Evolutionary conservation across 2,113 vertebrate species (phyloP), one percentile per base, ranked within the genome.

Genomic region (Bos taurus): DNA sequence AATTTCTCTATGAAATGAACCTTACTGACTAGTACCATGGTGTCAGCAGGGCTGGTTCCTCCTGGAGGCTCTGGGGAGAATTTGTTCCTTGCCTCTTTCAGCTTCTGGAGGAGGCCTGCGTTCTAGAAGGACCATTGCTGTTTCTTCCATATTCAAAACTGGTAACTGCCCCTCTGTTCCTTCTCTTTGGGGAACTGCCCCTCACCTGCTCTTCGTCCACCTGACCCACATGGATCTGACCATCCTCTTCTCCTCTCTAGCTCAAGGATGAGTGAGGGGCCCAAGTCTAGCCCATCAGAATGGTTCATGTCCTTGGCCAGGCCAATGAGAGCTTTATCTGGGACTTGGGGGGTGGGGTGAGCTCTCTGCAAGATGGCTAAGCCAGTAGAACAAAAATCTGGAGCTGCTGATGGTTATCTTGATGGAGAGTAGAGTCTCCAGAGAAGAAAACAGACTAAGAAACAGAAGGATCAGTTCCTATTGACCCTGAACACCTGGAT

Each of bases 111-210:
- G 84, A 64, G 59, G 13, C 59, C 50, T 2, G 50, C 8, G 2
- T 33, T 19, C 71, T 83, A 36, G 25, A 36, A 10, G 9, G 21
- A 0, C 19, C 54, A 0, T 1, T 1, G 25, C 30, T 25, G 5
- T 3, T 36, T 30, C 3, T 36, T 78, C 48, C 26, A 3, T 3
- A 81, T 80, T 33, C 21, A 28, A 50, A 36, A 26, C 25, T 9
- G 25, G 54, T 7, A 19, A 16, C 86, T 19, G 30, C 48, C 11
- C 26, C 52, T 48, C 25, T 16, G 19, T n/a, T 8, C 33, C 50
- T 82, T 52, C 30, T 17, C 21, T 9, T 16, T 48, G 54, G 54
- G 64, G 46, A 21, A 15, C 25, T 13, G 1, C 6, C 54, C 48
- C n/a, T 30, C 26, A n/a, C 26, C n/a, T 5, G 19, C 50, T 60